These are phyloP conservation scores for Prionailurus viverrinus DNA, from an alignment of 2,113 vertebrate genomes.

Conservation along the genomic window DNA sequence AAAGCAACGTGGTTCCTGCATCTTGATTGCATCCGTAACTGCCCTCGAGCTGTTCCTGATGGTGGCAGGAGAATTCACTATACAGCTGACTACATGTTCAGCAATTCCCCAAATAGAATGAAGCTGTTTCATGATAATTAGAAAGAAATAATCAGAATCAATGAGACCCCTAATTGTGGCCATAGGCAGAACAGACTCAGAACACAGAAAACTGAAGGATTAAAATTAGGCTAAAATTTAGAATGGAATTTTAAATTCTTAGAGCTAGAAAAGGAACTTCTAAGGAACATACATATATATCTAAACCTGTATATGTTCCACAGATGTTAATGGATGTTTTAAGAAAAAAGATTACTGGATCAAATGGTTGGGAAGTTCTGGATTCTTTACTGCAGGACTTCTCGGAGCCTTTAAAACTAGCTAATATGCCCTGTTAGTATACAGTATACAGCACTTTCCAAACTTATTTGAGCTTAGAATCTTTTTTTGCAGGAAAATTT, in stretches of 20 bases:
- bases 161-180: conserved; percentile 44
- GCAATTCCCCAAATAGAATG: conserved; percentile 8
- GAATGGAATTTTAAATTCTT: conserved; percentile 54
- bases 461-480: conserved; percentile 34
- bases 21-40: neutral
- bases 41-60: neutral
- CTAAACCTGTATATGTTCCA: neutral
- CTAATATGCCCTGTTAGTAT: neutral
- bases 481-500: conserved; percentile 36
- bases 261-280: conserved; percentile 21
- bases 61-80: neutral
- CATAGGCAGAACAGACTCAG: neutral
- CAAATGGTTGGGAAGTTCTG: conserved; percentile 25
- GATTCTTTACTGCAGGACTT: conserved; percentile 5
- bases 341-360: neutral
- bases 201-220: conserved; percentile 36
- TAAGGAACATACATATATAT: neutral
- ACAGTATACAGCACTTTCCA: neutral
- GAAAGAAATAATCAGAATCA: conserved; percentile 65
- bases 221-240: conserved; percentile 50
- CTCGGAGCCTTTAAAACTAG: conserved; percentile 34
- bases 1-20: neutral
- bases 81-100: neutral
- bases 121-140: conserved; percentile 39
- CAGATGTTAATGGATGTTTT: neutral